phyloP scores from a whole-genome alignment of 2,797 vertebrate species.

The Trachurus trachurus region DNA sequence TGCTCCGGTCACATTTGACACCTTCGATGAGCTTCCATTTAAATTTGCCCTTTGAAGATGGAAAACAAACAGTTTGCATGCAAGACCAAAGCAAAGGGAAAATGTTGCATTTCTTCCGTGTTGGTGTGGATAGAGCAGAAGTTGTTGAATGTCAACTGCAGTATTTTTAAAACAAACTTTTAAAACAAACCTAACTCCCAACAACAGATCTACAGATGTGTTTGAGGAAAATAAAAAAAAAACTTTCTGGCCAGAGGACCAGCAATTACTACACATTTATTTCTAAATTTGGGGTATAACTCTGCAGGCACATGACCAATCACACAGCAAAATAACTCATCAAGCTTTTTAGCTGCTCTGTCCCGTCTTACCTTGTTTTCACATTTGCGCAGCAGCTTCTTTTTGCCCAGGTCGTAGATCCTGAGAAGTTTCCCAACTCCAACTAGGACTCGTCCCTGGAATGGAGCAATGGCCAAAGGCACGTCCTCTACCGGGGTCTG shows the following conservation, averaged over 20 bases:
- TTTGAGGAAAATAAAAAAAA: no score
- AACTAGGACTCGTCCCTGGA: constrained; percentile 94
- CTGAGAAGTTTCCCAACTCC: constrained; percentile 97
- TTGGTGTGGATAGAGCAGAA: not conserved
- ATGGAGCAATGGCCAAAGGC: constrained; percentile 96
- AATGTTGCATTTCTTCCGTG: not conserved
- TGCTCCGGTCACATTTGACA: not conserved
- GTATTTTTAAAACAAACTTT: no score
- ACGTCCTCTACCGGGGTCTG: constrained; percentile 98
- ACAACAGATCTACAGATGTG: not conserved
- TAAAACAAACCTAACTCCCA: no score
- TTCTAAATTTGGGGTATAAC: not conserved
- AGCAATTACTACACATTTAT: not conserved
- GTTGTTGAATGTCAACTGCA: not conserved
- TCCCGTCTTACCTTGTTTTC: constrained; percentile 94
- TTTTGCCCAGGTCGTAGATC: constrained; percentile 97
- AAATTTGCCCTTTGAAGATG: not conserved
- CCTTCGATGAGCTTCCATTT: not conserved
- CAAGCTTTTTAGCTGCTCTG: not conserved
- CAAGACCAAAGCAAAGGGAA: not conserved
- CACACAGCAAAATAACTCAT: not conserved
- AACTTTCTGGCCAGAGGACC: not conserved
- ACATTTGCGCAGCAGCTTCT: constrained; percentile 98
- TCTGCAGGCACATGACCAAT: not conserved
- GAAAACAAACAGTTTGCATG: not conserved